Evolutionary conservation across 2,113 vertebrate genomes (phyloP).

Genomic region (Catharus fuscescens): DNA sequence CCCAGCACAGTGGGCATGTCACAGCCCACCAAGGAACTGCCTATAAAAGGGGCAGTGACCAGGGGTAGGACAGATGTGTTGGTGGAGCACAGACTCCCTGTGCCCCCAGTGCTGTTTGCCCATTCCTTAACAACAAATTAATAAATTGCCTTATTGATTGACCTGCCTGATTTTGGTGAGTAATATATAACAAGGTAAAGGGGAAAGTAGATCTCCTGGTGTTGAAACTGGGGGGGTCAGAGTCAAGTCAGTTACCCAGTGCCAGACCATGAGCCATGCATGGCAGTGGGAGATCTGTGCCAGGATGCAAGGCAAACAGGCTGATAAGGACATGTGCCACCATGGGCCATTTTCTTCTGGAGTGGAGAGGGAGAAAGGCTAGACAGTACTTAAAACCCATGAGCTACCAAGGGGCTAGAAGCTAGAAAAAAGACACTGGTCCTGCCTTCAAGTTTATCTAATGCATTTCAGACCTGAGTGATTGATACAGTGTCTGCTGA

Average conservation of each 20-base stretch:
- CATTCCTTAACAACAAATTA: too few relatives aligned
- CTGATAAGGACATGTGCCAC: background rate
- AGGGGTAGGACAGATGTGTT: too few relatives aligned
- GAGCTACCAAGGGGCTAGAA: background rate
- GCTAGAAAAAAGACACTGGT: background rate
- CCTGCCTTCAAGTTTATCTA: background rate
- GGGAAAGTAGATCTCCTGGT: background rate
- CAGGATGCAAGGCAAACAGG: background rate
- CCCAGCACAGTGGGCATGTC: too few relatives aligned
- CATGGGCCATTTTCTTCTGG: background rate
- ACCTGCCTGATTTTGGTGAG: too few relatives aligned
- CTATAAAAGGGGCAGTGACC: too few relatives aligned
- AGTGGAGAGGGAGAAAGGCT: background rate
- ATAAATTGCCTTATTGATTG: too few relatives aligned
- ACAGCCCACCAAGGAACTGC: too few relatives aligned
- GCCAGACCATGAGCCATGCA: rapidly evolving
- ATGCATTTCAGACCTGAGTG: background rate
- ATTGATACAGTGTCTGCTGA: background rate
- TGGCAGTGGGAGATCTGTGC: background rate
- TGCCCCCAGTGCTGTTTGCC: too few relatives aligned
- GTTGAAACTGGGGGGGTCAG: background rate
- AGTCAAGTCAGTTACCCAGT: too few relatives aligned
- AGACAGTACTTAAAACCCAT: background rate
- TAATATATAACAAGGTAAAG: background rate
- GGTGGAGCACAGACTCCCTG: too few relatives aligned